Evolutionary conservation across 2,888 invertebrate genomes (phyloP).

Genomic region (Zeuzera pyrina): DNA sequence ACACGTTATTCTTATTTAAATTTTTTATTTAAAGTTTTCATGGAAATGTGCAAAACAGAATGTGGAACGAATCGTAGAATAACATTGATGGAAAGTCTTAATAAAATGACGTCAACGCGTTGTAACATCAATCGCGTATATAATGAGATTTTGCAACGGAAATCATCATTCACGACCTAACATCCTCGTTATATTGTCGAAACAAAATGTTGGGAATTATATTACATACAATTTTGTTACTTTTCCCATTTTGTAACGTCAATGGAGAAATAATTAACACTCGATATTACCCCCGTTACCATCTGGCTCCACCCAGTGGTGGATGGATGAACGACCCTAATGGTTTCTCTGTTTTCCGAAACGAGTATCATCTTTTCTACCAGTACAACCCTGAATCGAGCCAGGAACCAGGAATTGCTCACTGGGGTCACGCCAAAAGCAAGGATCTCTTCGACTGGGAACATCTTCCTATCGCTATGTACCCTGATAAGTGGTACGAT

Average conservation of each 20-base stretch:
- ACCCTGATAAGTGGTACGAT: slow-evolving; percentile 22
- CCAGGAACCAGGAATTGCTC: slow-evolving; percentile 18
- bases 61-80: no score
- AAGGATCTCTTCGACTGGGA: slow-evolving; percentile 35
- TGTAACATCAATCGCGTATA: no score
- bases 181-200: no score
- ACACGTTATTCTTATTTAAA: no score
- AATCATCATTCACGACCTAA: no score
- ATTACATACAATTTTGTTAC: no score
- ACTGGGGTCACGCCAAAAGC: slow-evolving; percentile 41
- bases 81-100: no score
- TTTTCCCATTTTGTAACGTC: not conserved
- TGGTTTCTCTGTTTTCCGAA: slow-evolving; percentile 31
- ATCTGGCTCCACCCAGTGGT: slow-evolving; percentile 16
- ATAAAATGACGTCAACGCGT: no score
- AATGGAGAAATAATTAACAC: not conserved
- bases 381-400: slow-evolving; percentile 30
- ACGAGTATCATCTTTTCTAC: slow-evolving; percentile 35
- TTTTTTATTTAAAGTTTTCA: no score
- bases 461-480: slow-evolving; percentile 29
- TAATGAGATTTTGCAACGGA: no score
- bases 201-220: no score
- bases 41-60: no score
- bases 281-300: slow-evolving; percentile 14
- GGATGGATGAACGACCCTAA: slow-evolving; percentile 53